Evolutionary conservation across 2,113 vertebrate genomes (phyloP), one percentile per base, ranked within the genome.

Genomic region (Gambusia affinis): DNA sequence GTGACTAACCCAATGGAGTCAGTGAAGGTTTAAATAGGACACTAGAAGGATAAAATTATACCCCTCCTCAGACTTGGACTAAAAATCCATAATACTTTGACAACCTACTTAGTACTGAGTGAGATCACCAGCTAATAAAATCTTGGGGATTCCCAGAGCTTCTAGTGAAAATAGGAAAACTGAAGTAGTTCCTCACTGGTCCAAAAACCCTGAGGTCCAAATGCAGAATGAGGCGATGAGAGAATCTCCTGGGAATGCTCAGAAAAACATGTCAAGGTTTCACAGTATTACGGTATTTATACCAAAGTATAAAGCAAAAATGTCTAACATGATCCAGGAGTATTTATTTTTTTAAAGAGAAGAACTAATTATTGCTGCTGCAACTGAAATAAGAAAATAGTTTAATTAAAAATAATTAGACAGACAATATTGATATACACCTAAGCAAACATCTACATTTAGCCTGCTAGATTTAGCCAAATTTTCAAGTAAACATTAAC

Each of bases 1-100:
- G 29, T 39, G 37, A 60, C 44, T 73, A 70, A 27, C 24, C 27
- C 37, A 24, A 39, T 31, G 37, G 51, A 73, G 85, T 73, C 72
- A 65, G 47, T 70, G 68, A 73, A 3, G 31, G 80, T 75, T 85
- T 73, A 72, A 83, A 85, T 47, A 64, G 80, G 60, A 66, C 70
- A 70, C 31, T 37, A 72, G 70, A 39, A 68, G 68, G 33, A 69
- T 73, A 69, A 78, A 72, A 82, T 76, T 66, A 64, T n/a, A 35
- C 30, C 27, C 29, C 54, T 75, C 31, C 54, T 75, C 31, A 6
- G 74, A 76, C 73, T 75, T 72, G 29, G 24, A 57, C 51, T 57
- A 57, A 57, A 22, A 19, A 57, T 57, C 22, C 51, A n/a, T n/a
- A 57, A 57, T 10, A n/a, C 10, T 57, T 22, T 24, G 51, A 57